Percentiles rank a stretch among this genome's conserved stretches.
Evolutionary conservation across 2,888 invertebrate genomes (phyloP).

Genomic region (Melipona beecheii): DNA sequence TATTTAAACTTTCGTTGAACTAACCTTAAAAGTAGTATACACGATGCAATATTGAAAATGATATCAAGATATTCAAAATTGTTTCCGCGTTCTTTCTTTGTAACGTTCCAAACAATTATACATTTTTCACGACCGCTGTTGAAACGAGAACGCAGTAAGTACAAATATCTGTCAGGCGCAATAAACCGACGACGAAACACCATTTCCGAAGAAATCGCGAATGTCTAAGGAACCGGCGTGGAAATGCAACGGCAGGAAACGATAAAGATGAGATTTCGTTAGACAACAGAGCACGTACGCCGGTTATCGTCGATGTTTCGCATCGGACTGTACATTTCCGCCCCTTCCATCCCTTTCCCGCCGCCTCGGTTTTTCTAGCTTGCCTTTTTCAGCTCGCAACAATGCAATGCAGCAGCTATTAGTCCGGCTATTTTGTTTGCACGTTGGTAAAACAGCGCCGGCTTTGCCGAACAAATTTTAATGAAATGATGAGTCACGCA

Average conservation of each 20-base stretch:
- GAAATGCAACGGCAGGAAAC: constrained; percentile 21
- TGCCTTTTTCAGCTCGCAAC: constrained; percentile 33
- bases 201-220: constrained; percentile 31
- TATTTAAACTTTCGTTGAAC: too few relatives aligned
- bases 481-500: constrained; percentile 61
- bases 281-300: constrained; percentile 62
- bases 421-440: constrained; percentile 62
- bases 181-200: constrained; percentile 10
- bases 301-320: constrained; percentile 65
- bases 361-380: neutral
- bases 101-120: neutral
- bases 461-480: constrained; percentile 66
- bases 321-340: constrained; percentile 36
- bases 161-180: neutral
- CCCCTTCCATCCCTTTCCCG: neutral
- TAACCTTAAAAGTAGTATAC: too few relatives aligned
- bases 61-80: too few relatives aligned
- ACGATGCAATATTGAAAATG: too few relatives aligned
- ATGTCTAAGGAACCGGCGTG: constrained; percentile 29
- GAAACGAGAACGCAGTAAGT: too few relatives aligned
- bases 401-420: constrained; percentile 53
- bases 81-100: too few relatives aligned
- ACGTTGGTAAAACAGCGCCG: constrained; percentile 46
- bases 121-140: neutral
- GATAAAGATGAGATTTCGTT: constrained; percentile 63